Conservation (phyloP, 1,140 invertebrate genomes). For the Teleogryllus occipitalis region DNA sequence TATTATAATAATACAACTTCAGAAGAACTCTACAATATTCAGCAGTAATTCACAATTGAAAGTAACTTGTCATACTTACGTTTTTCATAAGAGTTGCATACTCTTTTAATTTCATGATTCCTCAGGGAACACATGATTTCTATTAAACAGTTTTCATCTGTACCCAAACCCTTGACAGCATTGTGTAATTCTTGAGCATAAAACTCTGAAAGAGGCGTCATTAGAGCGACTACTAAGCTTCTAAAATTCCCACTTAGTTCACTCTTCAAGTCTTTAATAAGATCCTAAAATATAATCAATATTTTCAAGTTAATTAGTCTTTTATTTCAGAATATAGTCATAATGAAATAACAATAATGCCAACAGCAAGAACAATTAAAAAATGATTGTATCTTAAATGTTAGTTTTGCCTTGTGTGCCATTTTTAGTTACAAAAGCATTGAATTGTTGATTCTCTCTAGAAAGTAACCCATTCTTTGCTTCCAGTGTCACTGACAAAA, state of each 20-base stretch:
- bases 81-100: constrained; percentile 37
- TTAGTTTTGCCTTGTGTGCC: no score
- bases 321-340: background rate
- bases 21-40: no score
- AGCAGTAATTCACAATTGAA: constrained; percentile 24
- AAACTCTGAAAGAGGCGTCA: constrained; percentile 42
- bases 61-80: constrained; percentile 36
- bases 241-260: constrained; percentile 50
- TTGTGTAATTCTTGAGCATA: constrained; percentile 42
- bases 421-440: no score
- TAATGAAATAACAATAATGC: background rate
- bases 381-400: background rate
- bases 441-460: no score
- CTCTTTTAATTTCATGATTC: constrained; percentile 38
- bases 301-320: background rate
- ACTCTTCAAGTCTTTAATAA: constrained; percentile 44
- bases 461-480: no score
- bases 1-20: no score
- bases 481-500: no score
- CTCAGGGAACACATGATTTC: constrained; percentile 43
- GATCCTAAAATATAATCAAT: constrained; percentile 33
- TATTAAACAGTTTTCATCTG: constrained; percentile 39
- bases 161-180: constrained; percentile 40
- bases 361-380: background rate
- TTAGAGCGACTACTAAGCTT: constrained; percentile 44